Conservation (phyloP, 1,140 invertebrate genomes). For the Lepidurus apus region DNA sequence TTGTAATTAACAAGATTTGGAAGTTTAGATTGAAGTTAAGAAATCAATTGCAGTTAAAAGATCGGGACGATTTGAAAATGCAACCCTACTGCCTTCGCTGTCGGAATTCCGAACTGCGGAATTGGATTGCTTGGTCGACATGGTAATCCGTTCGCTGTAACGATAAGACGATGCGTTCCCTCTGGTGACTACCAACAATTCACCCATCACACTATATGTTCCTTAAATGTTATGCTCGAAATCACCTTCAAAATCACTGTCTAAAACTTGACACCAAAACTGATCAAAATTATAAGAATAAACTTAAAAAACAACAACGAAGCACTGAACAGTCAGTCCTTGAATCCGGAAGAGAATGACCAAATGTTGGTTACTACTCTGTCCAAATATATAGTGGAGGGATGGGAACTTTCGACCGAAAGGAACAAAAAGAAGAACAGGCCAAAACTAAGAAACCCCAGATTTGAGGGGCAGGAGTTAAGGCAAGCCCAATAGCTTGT, state of each 20-base stretch:
- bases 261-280: no score
- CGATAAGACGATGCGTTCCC: neutral
- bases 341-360: neutral
- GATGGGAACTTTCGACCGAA: neutral
- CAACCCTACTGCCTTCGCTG: neutral
- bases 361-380: neutral
- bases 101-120: neutral
- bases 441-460: neutral
- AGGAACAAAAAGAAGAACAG: neutral
- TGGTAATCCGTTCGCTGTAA: conserved; percentile 13
- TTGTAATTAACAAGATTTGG: no score
- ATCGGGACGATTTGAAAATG: no score
- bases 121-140: neutral
- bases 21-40: no score
- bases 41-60: neutral
- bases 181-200: neutral
- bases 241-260: no score
- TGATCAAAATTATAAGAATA: neutral
- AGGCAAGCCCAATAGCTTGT: no score
- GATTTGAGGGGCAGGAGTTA: neutral
- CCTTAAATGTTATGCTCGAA: neutral
- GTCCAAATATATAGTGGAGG: conserved; percentile 1
- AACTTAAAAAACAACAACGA: neutral
- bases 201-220: neutral
- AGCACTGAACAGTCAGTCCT: neutral